These are phyloP conservation scores for Enteromius mattozi DNA, from an alignment of 2,797 vertebrate species.

Conservation along the genomic window DNA sequence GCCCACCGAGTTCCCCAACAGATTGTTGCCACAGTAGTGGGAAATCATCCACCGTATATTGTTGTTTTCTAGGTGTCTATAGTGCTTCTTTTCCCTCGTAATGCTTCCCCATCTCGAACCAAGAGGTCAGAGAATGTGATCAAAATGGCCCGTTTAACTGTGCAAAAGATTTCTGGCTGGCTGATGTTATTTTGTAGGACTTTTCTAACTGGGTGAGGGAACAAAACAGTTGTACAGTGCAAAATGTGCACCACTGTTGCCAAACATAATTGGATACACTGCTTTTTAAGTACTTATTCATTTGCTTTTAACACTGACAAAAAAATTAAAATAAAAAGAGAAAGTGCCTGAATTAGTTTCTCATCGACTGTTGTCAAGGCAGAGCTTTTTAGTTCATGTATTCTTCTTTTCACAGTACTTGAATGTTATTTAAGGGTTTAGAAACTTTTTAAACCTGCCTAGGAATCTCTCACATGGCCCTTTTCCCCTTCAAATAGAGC, in stretches of 20 bases:
- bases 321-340: conserved; percentile 74
- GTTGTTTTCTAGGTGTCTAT: conserved; percentile 67
- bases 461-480: conserved; percentile 70
- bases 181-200: conserved; percentile 52
- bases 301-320: conserved; percentile 75
- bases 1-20: conserved; percentile 70
- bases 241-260: conserved; percentile 79
- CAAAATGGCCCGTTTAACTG: conserved; percentile 70
- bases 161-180: conserved; percentile 26
- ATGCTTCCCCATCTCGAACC: conserved; percentile 69
- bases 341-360: conserved; percentile 99
- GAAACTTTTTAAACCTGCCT: conserved; percentile 89
- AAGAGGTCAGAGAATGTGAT: conserved; percentile 59
- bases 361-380: conserved; percentile 88
- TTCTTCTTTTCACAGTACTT: conserved; percentile 89
- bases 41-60: conserved; percentile 68
- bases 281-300: conserved; percentile 76
- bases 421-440: conserved; percentile 89
- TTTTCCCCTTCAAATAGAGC: conserved; percentile 33
- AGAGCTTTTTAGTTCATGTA: conserved; percentile 78
- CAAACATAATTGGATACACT: conserved; percentile 84
- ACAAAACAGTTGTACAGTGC: conserved; percentile 68
- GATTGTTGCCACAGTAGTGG: conserved; percentile 76
- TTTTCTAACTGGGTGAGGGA: conserved; percentile 64
- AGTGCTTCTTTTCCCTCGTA: conserved; percentile 69